phyloP scores from a whole-genome alignment of 2,888 invertebrate genomes.

The Arrhopalites spinosus region DNA sequence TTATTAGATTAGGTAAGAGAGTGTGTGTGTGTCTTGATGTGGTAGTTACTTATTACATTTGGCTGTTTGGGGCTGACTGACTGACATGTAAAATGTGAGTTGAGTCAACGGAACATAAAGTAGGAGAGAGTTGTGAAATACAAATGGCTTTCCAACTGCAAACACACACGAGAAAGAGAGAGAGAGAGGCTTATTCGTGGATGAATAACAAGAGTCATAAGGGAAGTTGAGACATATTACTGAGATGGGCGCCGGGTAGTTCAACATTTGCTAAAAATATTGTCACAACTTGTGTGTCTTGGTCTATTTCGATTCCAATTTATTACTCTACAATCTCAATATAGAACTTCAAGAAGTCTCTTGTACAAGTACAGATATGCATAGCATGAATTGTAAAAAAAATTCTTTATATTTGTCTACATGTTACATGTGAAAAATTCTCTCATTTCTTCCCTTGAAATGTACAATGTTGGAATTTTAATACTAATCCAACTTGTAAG shows the following conservation, averaged over 20 bases:
- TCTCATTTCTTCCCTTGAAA: no score
- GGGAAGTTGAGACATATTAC: slow-evolving; percentile 23
- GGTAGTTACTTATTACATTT: slow-evolving; percentile 4
- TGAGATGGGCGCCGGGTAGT: slow-evolving; percentile 11
- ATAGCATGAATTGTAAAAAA: not conserved
- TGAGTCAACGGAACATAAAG: slow-evolving; percentile 21
- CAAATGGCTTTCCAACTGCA: not conserved
- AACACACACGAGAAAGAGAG: not conserved
- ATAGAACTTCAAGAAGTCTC: no score
- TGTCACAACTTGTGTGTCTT: slow-evolving; percentile 37
- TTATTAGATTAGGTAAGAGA: slow-evolving; percentile 9
- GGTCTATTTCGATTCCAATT: slow-evolving; percentile 39
- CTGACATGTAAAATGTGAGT: slow-evolving; percentile 25
- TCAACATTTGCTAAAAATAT: slow-evolving; percentile 20
- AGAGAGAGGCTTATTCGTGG: not conserved
- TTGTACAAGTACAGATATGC: no score
- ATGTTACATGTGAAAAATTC: no score
- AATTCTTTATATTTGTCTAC: no score
- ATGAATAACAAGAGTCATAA: not conserved
- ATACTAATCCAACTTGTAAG: no score
- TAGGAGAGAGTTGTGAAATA: not conserved
- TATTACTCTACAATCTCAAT: slow-evolving; percentile 13
- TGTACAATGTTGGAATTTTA: no score
- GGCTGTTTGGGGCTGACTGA: not conserved
- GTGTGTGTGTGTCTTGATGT: no score